Base-by-base conservation (phyloP, 1,140 invertebrate species). In the Heliothis virescens region DNA sequence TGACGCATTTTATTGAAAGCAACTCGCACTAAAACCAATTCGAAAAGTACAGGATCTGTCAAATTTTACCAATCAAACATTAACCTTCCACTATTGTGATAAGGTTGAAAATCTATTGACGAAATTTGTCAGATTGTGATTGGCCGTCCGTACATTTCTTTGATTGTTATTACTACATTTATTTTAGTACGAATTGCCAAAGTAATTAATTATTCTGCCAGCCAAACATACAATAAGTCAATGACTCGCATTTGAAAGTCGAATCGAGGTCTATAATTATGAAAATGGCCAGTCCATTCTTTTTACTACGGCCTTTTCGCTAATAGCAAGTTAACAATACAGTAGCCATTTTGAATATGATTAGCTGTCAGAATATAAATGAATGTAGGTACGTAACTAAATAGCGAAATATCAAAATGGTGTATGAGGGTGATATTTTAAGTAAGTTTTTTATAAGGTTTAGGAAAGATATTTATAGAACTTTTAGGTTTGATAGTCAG, bases 291-390 rank as follows among this genome's bases (percentile, higher is more conserved):
- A 41, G 29, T 63, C 62, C 29, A 63, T 63, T 63, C 62, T 63
- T 47, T 63, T 63, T n/a, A 47, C 29, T 7, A 0, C 50, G 57
- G 57, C 57, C 21, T 15, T 60, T 29, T 60, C 12, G 3, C 57
- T 60, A 63, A 63, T 63, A 47, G 62, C 62, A 0, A 11, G 15
- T 26, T 41, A 47, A 65, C 15, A 65, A 65, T 67, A 16, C 18
- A 16, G 2, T 29, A 3, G 11, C 57, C 34, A 47, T 63, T 63
- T 63, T 63, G 29, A 63, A 63, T 63, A 47, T 63, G 5, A 67
- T 67, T 50, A 67, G 16, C 63, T 67, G 63, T 67, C 63, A 67
- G 63, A 67, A 67, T 67, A 67, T 50, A 50, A 67, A 67, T 50
- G n/a, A 50, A 48, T 0, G 18, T n/a, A n/a, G n/a, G n/a, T 50